These are phyloP conservation scores for Perca flavescens DNA, from an alignment of 2,113 vertebrate genomes.

Conservation along the genomic window DNA sequence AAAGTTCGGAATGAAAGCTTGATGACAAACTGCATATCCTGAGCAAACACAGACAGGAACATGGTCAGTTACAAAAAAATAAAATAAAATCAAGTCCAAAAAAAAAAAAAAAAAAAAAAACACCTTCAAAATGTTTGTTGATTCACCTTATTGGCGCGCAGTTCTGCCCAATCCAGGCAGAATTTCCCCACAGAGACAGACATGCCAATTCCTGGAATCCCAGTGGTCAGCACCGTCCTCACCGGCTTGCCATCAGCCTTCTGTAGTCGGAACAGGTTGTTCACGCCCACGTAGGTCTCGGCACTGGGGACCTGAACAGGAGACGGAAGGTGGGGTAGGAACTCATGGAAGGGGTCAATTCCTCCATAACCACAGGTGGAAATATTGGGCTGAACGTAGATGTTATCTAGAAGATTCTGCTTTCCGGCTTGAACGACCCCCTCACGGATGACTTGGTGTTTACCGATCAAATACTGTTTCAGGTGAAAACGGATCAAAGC, in stretches of 20 bases:
- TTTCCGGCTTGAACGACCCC: constrained; percentile 70
- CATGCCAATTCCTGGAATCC: constrained; percentile 77
- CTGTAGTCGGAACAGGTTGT: constrained; percentile 70
- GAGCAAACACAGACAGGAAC: not conserved
- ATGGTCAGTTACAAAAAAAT: not conserved
- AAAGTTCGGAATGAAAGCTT: constrained; percentile 71
- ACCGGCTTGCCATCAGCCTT: constrained; percentile 18
- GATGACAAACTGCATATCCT: constrained; percentile 82
- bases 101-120: not conserved
- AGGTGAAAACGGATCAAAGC: constrained; percentile 64
- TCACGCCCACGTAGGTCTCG: constrained; percentile 47
- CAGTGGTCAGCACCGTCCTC: constrained; percentile 76
- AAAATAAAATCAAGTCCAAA: not conserved
- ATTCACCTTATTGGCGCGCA: constrained; percentile 57
- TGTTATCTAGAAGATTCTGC: constrained; percentile 51
- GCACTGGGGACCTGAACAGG: constrained; percentile 14
- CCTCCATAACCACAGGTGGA: constrained; percentile 56
- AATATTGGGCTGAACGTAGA: constrained; percentile 76
- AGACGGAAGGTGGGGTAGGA: not conserved
- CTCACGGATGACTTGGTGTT: constrained; percentile 67
- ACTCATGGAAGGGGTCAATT: constrained; percentile 66
- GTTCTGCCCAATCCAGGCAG: constrained; percentile 79
- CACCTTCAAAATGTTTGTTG: not conserved
- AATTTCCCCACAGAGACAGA: constrained; percentile 71
- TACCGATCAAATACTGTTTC: constrained; percentile 47